Conservation (phyloP, 2,888 invertebrate genomes). For the Chymomyza amoena region DNA sequence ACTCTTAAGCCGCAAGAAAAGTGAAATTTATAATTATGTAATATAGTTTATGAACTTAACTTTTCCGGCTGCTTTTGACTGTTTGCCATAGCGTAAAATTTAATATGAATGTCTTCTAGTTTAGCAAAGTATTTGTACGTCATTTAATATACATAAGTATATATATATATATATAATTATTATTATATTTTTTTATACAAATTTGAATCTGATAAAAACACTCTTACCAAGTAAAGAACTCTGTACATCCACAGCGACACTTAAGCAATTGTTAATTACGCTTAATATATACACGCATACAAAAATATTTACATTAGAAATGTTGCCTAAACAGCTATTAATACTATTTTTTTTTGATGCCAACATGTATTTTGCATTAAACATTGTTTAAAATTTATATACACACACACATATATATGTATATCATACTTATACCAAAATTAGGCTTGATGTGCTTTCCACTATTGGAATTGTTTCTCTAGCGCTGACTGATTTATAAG, state of each 20-base stretch:
- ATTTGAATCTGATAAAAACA: constrained; percentile 66
- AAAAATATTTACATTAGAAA: neutral
- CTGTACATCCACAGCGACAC: constrained; percentile 43
- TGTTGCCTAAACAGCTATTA: neutral
- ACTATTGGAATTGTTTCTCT: constrained; percentile 18
- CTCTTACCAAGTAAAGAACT: constrained; percentile 49
- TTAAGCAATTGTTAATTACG: constrained; percentile 69
- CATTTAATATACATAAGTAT: constrained; percentile 42
- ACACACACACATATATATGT: neutral
- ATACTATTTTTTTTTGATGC: neutral
- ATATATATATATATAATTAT: too few relatives aligned
- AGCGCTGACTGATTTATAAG: constrained; percentile 50
- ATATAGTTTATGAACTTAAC: neutral
- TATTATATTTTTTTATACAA: constrained; percentile 58
- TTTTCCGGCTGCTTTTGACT: constrained; percentile 24
- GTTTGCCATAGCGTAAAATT: neutral
- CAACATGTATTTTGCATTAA: neutral
- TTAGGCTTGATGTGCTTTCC: constrained; percentile 2
- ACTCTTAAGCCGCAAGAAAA: constrained; percentile 27
- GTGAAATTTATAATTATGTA: neutral
- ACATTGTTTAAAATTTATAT: neutral
- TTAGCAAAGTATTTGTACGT: constrained; percentile 23
- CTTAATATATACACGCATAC: constrained; percentile 56
- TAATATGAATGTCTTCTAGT: constrained; percentile 43
- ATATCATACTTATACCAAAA: neutral